Evolutionary conservation across 2,888 invertebrate species (phyloP).

Genomic region (Miltochrista miniata): DNA sequence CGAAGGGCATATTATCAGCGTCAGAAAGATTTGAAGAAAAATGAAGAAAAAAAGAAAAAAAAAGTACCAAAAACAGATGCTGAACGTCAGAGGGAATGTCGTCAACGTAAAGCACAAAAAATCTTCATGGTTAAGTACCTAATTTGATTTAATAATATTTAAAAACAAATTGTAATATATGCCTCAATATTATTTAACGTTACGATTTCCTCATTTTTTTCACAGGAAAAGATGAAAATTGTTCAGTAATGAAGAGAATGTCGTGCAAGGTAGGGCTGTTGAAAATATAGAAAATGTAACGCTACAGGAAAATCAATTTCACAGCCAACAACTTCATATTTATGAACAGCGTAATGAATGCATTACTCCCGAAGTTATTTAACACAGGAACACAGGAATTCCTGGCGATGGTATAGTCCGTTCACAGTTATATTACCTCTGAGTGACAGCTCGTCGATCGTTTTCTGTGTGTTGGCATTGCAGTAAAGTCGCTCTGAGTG

Average conservation of each 20-base stretch:
- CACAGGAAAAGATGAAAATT: conserved; percentile 13
- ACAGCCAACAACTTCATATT: conserved; percentile 22
- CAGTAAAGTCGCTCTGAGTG: no score
- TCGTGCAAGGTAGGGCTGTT: conserved; percentile 12
- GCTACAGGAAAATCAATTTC: conserved; percentile 31
- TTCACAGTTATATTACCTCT: no score
- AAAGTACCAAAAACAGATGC: conserved; percentile 22
- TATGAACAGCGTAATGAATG: conserved; percentile 25
- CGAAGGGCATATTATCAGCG: conserved; percentile 15
- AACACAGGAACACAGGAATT: conserved; percentile 42
- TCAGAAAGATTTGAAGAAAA: conserved; percentile 10
- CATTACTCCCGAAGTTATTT: conserved; percentile 26
- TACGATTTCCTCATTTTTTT: conserved; percentile 12
- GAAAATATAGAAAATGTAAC: conserved; percentile 18
- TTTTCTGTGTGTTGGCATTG: no score
- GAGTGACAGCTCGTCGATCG: no score
- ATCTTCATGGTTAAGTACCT: conserved; percentile 13
- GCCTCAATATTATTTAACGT: conserved; percentile 10
- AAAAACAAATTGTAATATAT: conserved; percentile 10
- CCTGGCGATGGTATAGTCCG: conserved; percentile 39
- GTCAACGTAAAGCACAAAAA: conserved; percentile 23
- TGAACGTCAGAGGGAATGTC: conserved; percentile 33
- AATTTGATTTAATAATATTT: conserved; percentile 18
- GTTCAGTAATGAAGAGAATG: conserved; percentile 13
- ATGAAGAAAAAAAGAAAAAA: conserved; percentile 9